phyloP scores from a whole-genome alignment of 2,797 vertebrate genomes.

The Chaenodraco wilsoni region DNA sequence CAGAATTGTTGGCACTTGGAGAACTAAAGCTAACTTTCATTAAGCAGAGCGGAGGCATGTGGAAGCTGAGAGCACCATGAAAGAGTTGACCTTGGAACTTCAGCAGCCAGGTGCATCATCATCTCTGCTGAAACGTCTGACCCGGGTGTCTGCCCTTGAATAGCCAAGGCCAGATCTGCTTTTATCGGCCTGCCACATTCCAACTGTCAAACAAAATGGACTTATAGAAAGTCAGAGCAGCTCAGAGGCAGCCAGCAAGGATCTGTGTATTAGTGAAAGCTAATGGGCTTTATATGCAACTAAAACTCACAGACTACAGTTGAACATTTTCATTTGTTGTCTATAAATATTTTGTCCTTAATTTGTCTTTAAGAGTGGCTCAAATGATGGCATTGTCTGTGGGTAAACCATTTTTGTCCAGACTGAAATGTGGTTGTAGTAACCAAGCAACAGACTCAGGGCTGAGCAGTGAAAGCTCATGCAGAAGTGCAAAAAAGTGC shows the following conservation, averaged over 20 bases:
- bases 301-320: background rate
- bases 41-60: background rate
- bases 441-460: too few relatives aligned
- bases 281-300: background rate
- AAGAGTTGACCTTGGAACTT: slow-evolving; percentile 12
- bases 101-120: slow-evolving; percentile 12
- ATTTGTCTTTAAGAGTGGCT: too few relatives aligned
- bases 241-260: background rate
- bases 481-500: too few relatives aligned
- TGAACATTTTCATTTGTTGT: too few relatives aligned
- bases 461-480: too few relatives aligned
- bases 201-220: slow-evolving; percentile 9
- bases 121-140: slow-evolving; percentile 32
- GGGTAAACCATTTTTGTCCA: too few relatives aligned
- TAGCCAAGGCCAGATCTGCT: slow-evolving; percentile 27
- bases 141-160: slow-evolving; percentile 9
- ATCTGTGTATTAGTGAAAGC: background rate
- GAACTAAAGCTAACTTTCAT: background rate
- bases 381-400: too few relatives aligned
- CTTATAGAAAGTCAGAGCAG: background rate
- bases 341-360: too few relatives aligned
- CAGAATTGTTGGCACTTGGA: background rate
- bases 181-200: slow-evolving; percentile 8
- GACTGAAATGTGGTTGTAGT: too few relatives aligned
- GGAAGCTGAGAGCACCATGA: slow-evolving; percentile 1